Conservation (phyloP, 2,113 vertebrate species). For the Neodon shergylaensis region DNA sequence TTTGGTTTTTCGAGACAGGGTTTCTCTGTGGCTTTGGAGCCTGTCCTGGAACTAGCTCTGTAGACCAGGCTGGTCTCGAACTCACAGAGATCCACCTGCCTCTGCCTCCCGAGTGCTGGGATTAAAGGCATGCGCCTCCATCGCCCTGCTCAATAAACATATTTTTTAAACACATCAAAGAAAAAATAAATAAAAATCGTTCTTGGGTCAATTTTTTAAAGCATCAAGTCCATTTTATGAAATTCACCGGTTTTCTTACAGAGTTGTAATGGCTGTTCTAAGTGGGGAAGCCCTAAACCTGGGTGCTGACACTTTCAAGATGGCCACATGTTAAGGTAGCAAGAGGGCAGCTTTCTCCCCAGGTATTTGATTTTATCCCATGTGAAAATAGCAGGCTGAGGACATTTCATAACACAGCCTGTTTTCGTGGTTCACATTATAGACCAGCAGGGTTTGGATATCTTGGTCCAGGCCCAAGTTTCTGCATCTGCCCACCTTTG, state of each 20-base stretch:
- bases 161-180: not conserved
- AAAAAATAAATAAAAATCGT: conserved; percentile 29
- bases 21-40: no score
- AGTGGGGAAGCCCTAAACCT: not conserved
- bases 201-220: not conserved
- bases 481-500: not conserved
- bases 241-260: not conserved
- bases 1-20: no score
- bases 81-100: no score
- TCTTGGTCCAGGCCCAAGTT: conserved; percentile 66
- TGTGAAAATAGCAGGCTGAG: conserved; percentile 27
- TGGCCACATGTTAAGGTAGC: conserved; percentile 3
- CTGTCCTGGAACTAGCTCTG: no score
- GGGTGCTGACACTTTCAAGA: conserved; percentile 32
- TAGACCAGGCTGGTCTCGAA: no score
- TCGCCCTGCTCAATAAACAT: no score
- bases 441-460: conserved; percentile 45
- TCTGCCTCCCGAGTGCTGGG: no score
- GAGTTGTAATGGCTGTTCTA: not conserved
- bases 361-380: not conserved
- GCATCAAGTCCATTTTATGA: not conserved
- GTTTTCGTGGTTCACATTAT: conserved; percentile 33
- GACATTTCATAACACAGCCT: conserved; percentile 16
- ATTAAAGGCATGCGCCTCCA: no score
- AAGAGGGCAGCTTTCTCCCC: conserved; percentile 10